Base-by-base conservation (phyloP, 2,888 invertebrate species). In the Oscheius sp. region DNA sequence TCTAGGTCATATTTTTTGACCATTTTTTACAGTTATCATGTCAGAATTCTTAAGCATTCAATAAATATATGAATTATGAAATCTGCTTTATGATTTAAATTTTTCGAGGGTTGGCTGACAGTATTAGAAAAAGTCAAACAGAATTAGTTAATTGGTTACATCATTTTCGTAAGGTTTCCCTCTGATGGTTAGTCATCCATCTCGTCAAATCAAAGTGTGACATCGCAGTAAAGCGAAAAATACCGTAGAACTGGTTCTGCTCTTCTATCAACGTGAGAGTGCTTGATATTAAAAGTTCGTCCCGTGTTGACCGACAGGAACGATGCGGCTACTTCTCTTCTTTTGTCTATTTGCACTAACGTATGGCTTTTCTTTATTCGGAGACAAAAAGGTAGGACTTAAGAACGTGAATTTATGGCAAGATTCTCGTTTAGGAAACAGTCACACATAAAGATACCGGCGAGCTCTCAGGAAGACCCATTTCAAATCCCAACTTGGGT, bases 191-290 rank as follows among this genome's bases (percentile, higher is more conserved):
- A 54, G 54, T 54, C 59, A 59, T 41, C 44, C 8, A 28, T 59
- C 54, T 44, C 30, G 41, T n/a, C n/a, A 22, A 59, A 41, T 59
- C 30, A 59, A 41, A 54, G 28, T 44, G 59, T 59, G 44, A 59
- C 59, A 28, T 14, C 38, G 26, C 33, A 17, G 44, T 59, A 38
- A 41, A 41, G 38, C 59, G 44, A 59, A 59, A 59, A 59, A 59
- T 59, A 59, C 59, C n/a, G 17, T 1, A 17, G 30, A 59, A 59
- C 59, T 59, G 59, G 59, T 59, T 59, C 33, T 30, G 17, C 44
- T 24, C 44, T 24, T 24, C 26, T 6, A 17, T 41, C 44, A 41
- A 17, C 44, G 44, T 44, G 59, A 59, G 59, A 59, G n/a, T n/a
- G 26, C 44, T 44, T 44, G 59, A 38, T 59, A 59, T 59, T 59